Evolutionary conservation across 2,888 invertebrate genomes (phyloP).

Genomic region (Acleris laterana): DNA sequence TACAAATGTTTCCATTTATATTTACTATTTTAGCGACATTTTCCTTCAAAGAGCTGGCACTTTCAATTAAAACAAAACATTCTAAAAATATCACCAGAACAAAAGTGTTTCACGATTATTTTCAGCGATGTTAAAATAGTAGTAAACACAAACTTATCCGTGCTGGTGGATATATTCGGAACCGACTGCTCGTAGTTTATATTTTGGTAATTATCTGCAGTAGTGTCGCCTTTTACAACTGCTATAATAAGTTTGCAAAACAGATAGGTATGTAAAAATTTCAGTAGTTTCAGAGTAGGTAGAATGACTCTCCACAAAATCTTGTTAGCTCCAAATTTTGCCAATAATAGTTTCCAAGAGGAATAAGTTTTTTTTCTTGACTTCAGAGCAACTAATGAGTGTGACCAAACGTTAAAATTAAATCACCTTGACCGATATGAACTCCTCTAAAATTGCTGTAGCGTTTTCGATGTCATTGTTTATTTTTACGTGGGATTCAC

Average conservation of each 20-base stretch:
- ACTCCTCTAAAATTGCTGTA: constrained; percentile 26
- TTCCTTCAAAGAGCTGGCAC: constrained; percentile 20
- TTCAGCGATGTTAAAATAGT: constrained; percentile 37
- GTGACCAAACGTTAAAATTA: constrained; percentile 28
- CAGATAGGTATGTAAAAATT: constrained; percentile 11
- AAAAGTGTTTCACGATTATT: constrained; percentile 36
- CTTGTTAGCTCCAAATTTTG: constrained; percentile 13
- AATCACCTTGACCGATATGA: constrained; percentile 32
- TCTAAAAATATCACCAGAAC: constrained; percentile 32
- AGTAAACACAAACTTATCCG: constrained; percentile 15
- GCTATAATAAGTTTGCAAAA: constrained; percentile 10
- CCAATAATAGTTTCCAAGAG: constrained; percentile 2
- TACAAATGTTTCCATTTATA: neutral
- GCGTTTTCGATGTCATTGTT: constrained; percentile 8
- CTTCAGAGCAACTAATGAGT: constrained; percentile 29
- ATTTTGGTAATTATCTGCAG: neutral
- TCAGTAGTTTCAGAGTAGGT: constrained; percentile 6
- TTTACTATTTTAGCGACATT: constrained; percentile 6
- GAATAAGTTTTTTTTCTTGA: constrained; percentile 21
- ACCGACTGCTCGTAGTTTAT: neutral
- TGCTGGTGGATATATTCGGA: constrained; percentile 8
- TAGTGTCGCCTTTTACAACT: constrained; percentile 1
- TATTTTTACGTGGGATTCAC: constrained; percentile 7
- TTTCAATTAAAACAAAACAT: constrained; percentile 34
- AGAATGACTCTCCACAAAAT: constrained; percentile 4